Evolutionary conservation across 2,888 invertebrate species (phyloP).

Genomic region (Tipula vernalis): DNA sequence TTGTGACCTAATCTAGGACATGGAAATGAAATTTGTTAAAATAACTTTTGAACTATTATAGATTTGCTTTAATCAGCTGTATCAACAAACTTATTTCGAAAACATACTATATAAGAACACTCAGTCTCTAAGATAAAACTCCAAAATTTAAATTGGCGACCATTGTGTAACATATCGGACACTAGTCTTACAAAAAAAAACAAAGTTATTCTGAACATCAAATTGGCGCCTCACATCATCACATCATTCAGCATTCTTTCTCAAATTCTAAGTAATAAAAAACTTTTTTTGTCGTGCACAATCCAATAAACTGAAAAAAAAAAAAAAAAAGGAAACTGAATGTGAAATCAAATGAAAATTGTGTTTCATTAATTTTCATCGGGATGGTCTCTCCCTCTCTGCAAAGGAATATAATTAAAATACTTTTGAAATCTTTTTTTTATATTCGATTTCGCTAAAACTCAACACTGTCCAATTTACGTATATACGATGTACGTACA

Average conservation of each 20-base stretch:
- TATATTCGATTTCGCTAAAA: not conserved
- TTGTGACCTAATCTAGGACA: too few species aligned
- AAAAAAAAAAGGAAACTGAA: not conserved
- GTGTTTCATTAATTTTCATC: not conserved
- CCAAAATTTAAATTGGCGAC: too few species aligned
- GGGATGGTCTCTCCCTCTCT: not conserved
- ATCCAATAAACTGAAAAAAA: not conserved
- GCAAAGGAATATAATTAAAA: not conserved
- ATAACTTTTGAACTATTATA: too few species aligned
- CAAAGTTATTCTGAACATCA: too few species aligned
- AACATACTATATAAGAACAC: too few species aligned
- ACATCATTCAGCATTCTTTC: not conserved
- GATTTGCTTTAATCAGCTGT: too few species aligned
- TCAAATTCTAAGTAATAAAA: not conserved
- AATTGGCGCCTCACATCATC: too few species aligned
- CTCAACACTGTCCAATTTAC: not conserved
- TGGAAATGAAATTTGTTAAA: too few species aligned
- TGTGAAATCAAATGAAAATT: not conserved
- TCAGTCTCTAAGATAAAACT: too few species aligned
- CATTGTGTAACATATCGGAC: too few species aligned
- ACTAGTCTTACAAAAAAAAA: too few species aligned
- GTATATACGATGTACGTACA: not conserved
- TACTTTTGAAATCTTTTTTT: not conserved
- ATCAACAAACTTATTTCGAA: too few species aligned
- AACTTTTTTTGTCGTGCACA: not conserved